These are phyloP conservation scores for Fregata magnificens DNA, from an alignment of 2,113 vertebrate genomes.

Conservation along the genomic window DNA sequence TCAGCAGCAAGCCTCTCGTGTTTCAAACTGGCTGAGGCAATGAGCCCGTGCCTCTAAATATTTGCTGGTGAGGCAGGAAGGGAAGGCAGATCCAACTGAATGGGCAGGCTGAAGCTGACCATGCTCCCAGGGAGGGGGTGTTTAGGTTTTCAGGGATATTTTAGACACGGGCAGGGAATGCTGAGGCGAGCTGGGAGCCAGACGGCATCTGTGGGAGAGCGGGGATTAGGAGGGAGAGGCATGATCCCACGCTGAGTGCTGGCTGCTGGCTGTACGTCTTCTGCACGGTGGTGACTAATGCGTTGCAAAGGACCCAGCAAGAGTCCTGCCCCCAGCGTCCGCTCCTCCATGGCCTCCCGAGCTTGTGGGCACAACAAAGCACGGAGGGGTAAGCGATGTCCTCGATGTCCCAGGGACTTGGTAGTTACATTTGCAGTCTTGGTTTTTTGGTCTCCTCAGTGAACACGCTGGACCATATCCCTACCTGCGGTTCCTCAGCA, in stretches of 20 bases:
- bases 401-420: fast-evolving
- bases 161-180: neutral
- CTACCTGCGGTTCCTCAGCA: neutral
- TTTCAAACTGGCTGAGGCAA: neutral
- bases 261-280: neutral
- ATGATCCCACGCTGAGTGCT: neutral
- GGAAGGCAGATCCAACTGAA: neutral
- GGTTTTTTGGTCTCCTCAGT: neutral
- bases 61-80: neutral
- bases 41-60: neutral
- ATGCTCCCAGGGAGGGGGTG: neutral
- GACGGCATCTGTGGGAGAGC: fast-evolving
- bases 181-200: neutral
- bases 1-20: neutral
- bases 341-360: neutral
- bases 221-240: neutral
- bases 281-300: neutral
- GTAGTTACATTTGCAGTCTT: neutral
- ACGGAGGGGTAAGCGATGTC: neutral
- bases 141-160: neutral
- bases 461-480: fast-evolving
- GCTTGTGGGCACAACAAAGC: neutral
- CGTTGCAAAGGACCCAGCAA: neutral
- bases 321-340: neutral
- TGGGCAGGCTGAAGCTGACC: neutral